These are phyloP conservation scores for Phalangium opilio DNA, from an alignment of 2,888 invertebrate species.

Conservation along the genomic window DNA sequence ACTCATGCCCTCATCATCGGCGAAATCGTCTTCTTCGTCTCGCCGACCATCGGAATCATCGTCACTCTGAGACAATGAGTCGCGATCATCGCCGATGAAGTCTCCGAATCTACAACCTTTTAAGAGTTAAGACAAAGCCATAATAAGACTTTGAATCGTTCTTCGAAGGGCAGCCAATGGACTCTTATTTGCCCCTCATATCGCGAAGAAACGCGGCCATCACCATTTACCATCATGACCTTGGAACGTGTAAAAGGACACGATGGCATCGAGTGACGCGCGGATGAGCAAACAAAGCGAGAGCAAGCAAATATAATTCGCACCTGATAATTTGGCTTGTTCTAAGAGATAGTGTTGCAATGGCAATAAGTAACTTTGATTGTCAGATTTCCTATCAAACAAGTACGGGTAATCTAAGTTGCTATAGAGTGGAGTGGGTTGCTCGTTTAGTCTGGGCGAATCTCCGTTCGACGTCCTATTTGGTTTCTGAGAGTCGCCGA, in stretches of 20 bases:
- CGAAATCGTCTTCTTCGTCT: conserved; percentile 37
- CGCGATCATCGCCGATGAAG: conserved; percentile 16
- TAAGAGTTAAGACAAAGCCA: not conserved
- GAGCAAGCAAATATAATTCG: not conserved
- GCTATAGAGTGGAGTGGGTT: conserved; percentile 25
- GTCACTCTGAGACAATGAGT: conserved; percentile 18
- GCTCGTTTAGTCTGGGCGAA: conserved; percentile 12
- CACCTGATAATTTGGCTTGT: conserved; percentile 59
- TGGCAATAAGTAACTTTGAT: conserved; percentile 50
- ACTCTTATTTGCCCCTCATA: not conserved
- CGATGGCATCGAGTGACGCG: too few relatives aligned
- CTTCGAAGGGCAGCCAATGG: too few relatives aligned
- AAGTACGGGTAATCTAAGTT: conserved; percentile 27
- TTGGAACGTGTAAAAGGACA: too few relatives aligned
- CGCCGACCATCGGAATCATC: conserved; percentile 17
- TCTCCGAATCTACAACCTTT: conserved; percentile 17
- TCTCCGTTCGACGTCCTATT: not conserved
- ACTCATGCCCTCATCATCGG: conserved; percentile 38
- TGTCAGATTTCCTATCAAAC: conserved; percentile 28
- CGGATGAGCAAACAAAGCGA: too few relatives aligned
- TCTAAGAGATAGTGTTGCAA: conserved; percentile 75
- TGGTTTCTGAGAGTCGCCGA: not conserved
- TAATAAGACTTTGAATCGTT: not conserved
- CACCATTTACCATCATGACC: too few relatives aligned
- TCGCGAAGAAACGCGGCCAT: not conserved